Base-by-base conservation (phyloP, 2,888 invertebrate genomes). In the Zygogramma bicolorata region DNA sequence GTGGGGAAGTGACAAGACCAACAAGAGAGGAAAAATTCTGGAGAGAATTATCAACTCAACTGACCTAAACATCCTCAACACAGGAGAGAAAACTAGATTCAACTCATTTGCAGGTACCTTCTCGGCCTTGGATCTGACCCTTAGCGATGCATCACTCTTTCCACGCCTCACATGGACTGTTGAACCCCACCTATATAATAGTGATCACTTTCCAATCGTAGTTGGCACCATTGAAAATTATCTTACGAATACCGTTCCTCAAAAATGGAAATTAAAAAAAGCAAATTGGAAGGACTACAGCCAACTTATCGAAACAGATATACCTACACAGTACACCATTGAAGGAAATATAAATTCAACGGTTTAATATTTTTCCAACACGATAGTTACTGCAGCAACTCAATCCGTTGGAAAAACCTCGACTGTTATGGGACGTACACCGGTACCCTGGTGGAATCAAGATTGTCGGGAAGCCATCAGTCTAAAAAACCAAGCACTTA, bases 381-480 rank as follows among this genome's bases (percentile, higher is more conserved):
- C 20, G 0, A 38, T 38, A 10, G 20, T 0, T 1, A 20, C 34
- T 13, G 13, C 38, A 8, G 34, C 31, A 15, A 8, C 7, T 40
- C 1, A n/a, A 13, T 10, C 34, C 34, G 27, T 65, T 34, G 57
- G 46, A 5, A 67, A 59, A 59, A 60, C 67, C 13, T 5, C n/a
- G 4, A 4, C 8, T 1, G 2, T 38, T 3, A 38, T 31, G 2
- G 10, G 22, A 2, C 60, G 20, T 22, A 18, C n/a, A 10, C 46
- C 49, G 13, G 60, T 68, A 6, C 60, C 65, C 0, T 70, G 70
- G 70, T 70, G 70, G 59, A 65, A 58, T 7, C n/a, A 40, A 8
- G 34, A 70, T n/a, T 65, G 65, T n/a, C 58, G 18, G 25, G n/a
- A n/a, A 20, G 59, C 65, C 1, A 25, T 65, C 2, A 57, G 25